Evolutionary conservation across 2,797 vertebrate species (phyloP), one percentile per base, ranked within the genome.

Genomic region (Chelonia mydas): DNA sequence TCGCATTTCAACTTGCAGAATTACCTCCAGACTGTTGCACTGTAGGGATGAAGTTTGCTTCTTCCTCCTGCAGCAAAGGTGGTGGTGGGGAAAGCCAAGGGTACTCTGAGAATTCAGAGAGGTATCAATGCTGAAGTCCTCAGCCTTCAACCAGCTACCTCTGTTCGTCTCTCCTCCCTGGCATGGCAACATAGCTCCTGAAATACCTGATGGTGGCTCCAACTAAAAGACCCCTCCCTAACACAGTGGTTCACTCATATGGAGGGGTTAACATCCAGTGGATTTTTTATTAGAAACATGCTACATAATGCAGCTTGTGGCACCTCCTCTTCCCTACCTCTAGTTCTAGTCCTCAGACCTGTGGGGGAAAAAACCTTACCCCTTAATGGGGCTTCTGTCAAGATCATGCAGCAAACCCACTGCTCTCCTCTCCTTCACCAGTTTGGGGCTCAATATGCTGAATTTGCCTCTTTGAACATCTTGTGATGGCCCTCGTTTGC

Each of bases 261-360:
- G 84, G 59, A 45, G 74, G 83, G 88, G 41, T 51, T 72, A 80
- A 50, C 76, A 68, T 89, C 86, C 92, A 89, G 91, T 51, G 49
- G 89, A 89, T 41, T 49, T 95, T 83, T 90, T 77, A 94, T 93
- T 90, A 90, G 89, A 61, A 61, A 85, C 90, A 87, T 65, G 78
- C 61, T 33, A n/a, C 88, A 85, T 33, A 72, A 68, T 94, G 83
- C 83, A 90, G 77, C 83, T 68, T 37, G 33, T n/a, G n/a, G 33
- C n/a, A 92, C 90, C 86, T 95, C 81, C 83, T 89, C 91, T 77
- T 90, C 84, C 91, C 27, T 59, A 59, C 57, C 12, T 3, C 25
- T 59, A 59, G 28, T 59, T 28, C 57, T 13, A 61, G 88, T 86
- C 81, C 83, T 86, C 61, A 72, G 77, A 72, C 94, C 77, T 81